Base-by-base conservation (phyloP, 2,113 vertebrate genomes). In the Phalacrocorax carbo region DNA sequence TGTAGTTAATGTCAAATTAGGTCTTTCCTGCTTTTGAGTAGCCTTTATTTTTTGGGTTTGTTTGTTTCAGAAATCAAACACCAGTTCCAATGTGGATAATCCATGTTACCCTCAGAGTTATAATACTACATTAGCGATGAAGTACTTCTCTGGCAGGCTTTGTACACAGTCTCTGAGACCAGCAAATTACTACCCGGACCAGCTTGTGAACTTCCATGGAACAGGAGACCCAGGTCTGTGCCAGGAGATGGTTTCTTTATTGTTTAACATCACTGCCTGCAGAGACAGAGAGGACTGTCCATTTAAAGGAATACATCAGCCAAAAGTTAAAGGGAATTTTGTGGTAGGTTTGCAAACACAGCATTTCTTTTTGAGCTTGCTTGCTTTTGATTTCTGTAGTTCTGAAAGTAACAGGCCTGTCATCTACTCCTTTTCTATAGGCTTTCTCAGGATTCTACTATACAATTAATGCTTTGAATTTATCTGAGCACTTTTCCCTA, bases 361-460 rank as follows among this genome's bases (percentile, higher is more conserved):
- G 19, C 8, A 4, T 70, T 49, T 61, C 15, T 69, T 44, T 51
- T 13, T 40, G 23, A 82, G 29, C 40, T 80, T 55, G 22, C 49
- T 62, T 58, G 26, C 23, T 70, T 82, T 85, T 77, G 38, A 21
- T 75, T 38, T 61, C 30, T n/a, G 23, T 36, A 40, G 13, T 27
- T 78, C 77, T 58, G 71, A 89, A 72, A 86, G n/a, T 81, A 89
- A 86, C 73, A 34, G n/a, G 40, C 34, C 38, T 86, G 49, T 80
- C 51, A 48, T 73, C 9, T 57, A 7, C 20, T 79, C 36, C 70
- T 87, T 82, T 57, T 73, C 79, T 55, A 9, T 83, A 99, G 99
- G 99, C 99, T 9, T 99, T 99, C 78, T 98, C 99, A 27, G 99
- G 99, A 62, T 99, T 99, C 97, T 99, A 98, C 96, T 99, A 97